Evolutionary conservation across 2,113 vertebrate species (phyloP), one percentile per base, ranked within the genome.

Genomic region (Otus sunia): DNA sequence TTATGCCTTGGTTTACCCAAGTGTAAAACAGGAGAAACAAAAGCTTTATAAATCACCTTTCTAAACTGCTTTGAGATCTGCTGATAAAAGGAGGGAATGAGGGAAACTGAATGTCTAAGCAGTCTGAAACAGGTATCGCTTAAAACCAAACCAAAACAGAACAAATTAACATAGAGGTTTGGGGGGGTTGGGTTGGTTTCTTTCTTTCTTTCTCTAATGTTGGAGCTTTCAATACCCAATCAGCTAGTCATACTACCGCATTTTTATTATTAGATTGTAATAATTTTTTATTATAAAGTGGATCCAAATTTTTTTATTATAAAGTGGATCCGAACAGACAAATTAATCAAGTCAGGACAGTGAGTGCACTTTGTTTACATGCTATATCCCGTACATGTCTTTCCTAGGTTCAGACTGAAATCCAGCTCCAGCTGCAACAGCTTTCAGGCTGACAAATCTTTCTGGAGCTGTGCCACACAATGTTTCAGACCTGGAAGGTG

Each of bases 391-490:
- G 66, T 34, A 67, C 68, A 4, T 67, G 55, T 73, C 84, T 90
- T 41, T 63, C 81, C 59, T 39, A 37, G 32, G 16, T 88, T 90
- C 77, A 86, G 67, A 39, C 47, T 23, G 32, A 96, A 94, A 93
- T 20, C 41, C 49, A 79, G 52, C 68, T 91, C 85, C 90, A 89
- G 83, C 86, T 96, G 83, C 79, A 94, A 53, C n/a, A 90, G 71
- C 68, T 93, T 94, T 59, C 52, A 78, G 73, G 60, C 83, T 87
- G 73, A 94, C 69, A 94, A 74, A 81, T 27, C 39, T 77, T 77
- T 80, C 73, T 92, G 83, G 90, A 92, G 49, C 72, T 77, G 32
- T 83, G 83, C 79, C 92, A 81, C 60, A 39, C 68, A 39, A 39
- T 11, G 12, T 78, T 92, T 91, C 86, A 78, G 68, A 62, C 49